phyloP scores from a whole-genome alignment of 2,797 vertebrate species.

The Enteromius argenteus region DNA sequence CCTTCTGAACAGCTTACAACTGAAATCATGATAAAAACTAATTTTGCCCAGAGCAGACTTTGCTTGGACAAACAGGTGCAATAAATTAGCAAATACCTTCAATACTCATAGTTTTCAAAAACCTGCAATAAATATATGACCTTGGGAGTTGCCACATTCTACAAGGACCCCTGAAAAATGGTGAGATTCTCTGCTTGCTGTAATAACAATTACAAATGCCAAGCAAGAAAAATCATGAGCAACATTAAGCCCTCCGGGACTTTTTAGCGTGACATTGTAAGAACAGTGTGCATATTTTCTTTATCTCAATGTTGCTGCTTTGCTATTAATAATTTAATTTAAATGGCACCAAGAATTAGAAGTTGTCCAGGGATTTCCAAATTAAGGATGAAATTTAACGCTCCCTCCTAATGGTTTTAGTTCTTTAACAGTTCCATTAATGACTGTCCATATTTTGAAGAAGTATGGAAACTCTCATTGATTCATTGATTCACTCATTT shows the following conservation, averaged over 20 bases:
- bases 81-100: conserved; percentile 77
- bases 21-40: conserved; percentile 73
- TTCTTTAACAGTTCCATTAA: neutral
- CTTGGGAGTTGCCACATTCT: conserved; percentile 75
- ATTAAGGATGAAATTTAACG: neutral
- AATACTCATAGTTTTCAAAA: conserved; percentile 65
- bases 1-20: conserved; percentile 76
- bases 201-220: conserved; percentile 85
- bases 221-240: conserved; percentile 80
- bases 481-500: neutral
- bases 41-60: conserved; percentile 83
- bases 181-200: conserved; percentile 80
- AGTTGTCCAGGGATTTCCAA: neutral
- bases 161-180: conserved; percentile 78
- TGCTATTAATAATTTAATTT: conserved; percentile 67
- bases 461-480: neutral
- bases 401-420: too few relatives aligned
- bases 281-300: conserved; percentile 68
- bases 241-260: conserved; percentile 66
- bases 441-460: neutral
- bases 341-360: conserved; percentile 52
- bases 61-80: conserved; percentile 79
- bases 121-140: conserved; percentile 70
- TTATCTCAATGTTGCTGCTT: conserved; percentile 72
- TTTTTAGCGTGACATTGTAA: conserved; percentile 70